Evolutionary conservation across 2,113 vertebrate species (phyloP).

Genomic region (Oceanodroma tethys): DNA sequence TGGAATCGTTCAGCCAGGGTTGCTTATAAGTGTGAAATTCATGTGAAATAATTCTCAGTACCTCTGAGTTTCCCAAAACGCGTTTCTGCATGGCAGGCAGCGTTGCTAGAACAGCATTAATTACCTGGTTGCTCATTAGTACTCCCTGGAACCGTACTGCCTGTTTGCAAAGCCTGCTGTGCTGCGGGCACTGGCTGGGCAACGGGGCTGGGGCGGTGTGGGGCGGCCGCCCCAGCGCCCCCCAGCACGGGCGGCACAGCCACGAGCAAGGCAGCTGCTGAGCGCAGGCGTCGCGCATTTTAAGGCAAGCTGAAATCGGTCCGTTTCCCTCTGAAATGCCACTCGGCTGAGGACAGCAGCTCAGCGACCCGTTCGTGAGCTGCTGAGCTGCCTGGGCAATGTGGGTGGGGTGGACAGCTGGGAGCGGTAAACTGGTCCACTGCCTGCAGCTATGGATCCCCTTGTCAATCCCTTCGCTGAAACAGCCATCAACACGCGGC

Average conservation of each 20-base stretch:
- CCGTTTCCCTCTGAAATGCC: background rate
- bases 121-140: no score
- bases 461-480: background rate
- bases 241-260: background rate
- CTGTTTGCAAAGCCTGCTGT: background rate
- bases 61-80: background rate
- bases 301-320: background rate
- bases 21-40: background rate
- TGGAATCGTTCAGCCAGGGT: rapidly evolving
- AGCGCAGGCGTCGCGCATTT: rapidly evolving
- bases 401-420: background rate
- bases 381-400: background rate
- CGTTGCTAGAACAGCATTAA: background rate
- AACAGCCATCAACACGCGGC: background rate
- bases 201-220: no score
- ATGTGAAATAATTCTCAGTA: background rate
- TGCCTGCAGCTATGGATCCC: background rate
- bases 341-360: background rate
- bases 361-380: background rate
- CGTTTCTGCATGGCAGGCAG: background rate
- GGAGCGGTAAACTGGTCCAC: background rate
- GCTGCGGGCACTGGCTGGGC: background rate
- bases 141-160: background rate
- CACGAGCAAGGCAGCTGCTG: background rate
- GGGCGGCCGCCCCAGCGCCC: background rate